Evolutionary conservation across 2,797 vertebrate species (phyloP), one percentile per base, ranked within the genome.

Genomic region (Coracias cyanogaster): DNA sequence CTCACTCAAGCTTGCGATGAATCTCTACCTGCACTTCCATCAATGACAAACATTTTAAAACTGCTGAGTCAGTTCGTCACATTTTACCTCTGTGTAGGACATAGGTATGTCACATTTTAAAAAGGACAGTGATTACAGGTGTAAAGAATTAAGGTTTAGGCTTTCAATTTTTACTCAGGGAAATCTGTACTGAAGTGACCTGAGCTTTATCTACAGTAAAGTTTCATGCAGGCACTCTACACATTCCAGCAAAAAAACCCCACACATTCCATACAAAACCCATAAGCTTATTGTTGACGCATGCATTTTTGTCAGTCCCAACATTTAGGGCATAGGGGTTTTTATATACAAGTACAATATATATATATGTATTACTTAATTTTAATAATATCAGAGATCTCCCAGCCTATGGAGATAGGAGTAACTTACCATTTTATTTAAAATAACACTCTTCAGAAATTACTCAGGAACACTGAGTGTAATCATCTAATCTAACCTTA

Each of bases 11-110:
- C 54, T 92, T 87, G 70, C 46, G 52, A n/a, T 54, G 48, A 74
- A 82, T 92, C 39, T 91, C 45, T 79, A 43, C 57, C 72, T 87
- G 64, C n/a, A 43, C 29, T 81, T 86, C 49, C 71, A 77, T 28
- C 67, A 80, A 57, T 61, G 54, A 65, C 9, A 80, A 48, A 12
- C 74, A 71, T 70, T 81, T 83, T 11, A 93, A 90, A 94, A 71
- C 52, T 78, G 54, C 45, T 86, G 76, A 95, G 18, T 93, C 37
- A 35, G 21, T 29, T 46, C 29, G n/a, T 66, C 46, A 77, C 29
- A 31, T 54, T n/a, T 78, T 87, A 41, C 37, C 43, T 69, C 51
- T 22, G 3, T 58, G 61, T 37, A 93, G 65, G 33, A 67, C 37
- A 35, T 8, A 77, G 0, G 12, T 7, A 67, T 85, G 82, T 12